Evolutionary conservation across 1,140 invertebrate genomes (phyloP), one percentile per base, ranked within the genome.

Genomic region (Thaumetopoea pityocampa): DNA sequence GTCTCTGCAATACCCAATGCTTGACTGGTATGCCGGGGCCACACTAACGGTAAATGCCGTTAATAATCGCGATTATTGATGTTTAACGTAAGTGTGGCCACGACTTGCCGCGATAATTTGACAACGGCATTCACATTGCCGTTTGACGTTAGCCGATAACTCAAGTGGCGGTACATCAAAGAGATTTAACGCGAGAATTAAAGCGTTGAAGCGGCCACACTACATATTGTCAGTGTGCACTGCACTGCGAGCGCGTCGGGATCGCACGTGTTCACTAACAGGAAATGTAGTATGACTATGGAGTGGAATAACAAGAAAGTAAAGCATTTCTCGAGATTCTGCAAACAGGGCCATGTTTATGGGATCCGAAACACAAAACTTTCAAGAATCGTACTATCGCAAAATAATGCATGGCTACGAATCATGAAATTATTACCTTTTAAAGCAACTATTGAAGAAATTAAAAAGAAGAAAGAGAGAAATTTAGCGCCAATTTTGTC

Each of bases 271-370:
- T 34, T 19, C 22, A 19, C 16, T 10, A 5, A 10, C 12, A 7
- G 0, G 0, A 20, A 20, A 19, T 8, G 19, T 17, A 27, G 20
- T 43, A 33, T 33, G 29, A 22, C 3, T 11, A 40, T 30, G 28
- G 35, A 38, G 28, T 47, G 37, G 26, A 29, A 16, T 18, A 50
- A 50, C 22, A 33, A 49, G 6, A 36, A 42, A 36, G 27, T 30
- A 11, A 40, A n/a, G n/a, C n/a, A n/a, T n/a, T n/a, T n/a, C n/a
- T n/a, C 6, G 30, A 54, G 41, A 30, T 45, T 26, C 32, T 49
- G 19, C 35, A 54, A 54, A 41, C 45, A 29, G 45, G 45, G 24
- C 51, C 45, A 37, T 49, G 45, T 42, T 44, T 54, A 29, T 44
- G 46, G 38, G 42, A 50, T 55, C 41, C 46, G 6, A 45, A 32